These are phyloP conservation scores for Netelia melanura DNA, from an alignment of 2,888 invertebrate species.

Conservation along the genomic window DNA sequence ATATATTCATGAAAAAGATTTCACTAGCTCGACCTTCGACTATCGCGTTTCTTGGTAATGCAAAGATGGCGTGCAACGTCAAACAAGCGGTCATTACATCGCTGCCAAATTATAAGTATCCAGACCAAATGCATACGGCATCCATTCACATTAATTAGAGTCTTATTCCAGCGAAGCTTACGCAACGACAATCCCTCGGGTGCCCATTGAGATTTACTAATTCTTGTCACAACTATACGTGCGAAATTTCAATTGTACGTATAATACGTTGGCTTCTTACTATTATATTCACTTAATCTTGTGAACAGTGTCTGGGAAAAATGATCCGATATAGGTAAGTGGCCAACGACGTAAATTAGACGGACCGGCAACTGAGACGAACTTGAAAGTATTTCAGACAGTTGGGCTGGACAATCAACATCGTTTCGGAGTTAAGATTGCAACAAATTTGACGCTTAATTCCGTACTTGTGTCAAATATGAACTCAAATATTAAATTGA, in stretches of 20 bases:
- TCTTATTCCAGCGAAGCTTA: constrained; percentile 63
- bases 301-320: neutral
- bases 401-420: too few relatives aligned
- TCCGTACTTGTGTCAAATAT: too few relatives aligned
- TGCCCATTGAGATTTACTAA: neutral
- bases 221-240: constrained; percentile 16
- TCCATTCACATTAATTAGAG: constrained; percentile 72
- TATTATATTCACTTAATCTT: neutral
- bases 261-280: neutral
- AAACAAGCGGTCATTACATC: constrained; percentile 49
- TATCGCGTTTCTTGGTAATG: constrained; percentile 28
- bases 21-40: constrained; percentile 28
- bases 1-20: too few relatives aligned
- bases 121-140: constrained; percentile 53
- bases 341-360: neutral
- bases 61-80: constrained; percentile 25
- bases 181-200: constrained; percentile 59
- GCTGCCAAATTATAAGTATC: constrained; percentile 65
- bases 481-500: too few relatives aligned
- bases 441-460: too few relatives aligned
- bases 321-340: neutral
- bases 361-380: too few relatives aligned
- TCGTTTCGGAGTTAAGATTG: too few relatives aligned
- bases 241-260: constrained; percentile 2
- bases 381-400: too few relatives aligned